phyloP scores from a whole-genome alignment of 2,888 invertebrate genomes.

The Aplocera efformata region DNA sequence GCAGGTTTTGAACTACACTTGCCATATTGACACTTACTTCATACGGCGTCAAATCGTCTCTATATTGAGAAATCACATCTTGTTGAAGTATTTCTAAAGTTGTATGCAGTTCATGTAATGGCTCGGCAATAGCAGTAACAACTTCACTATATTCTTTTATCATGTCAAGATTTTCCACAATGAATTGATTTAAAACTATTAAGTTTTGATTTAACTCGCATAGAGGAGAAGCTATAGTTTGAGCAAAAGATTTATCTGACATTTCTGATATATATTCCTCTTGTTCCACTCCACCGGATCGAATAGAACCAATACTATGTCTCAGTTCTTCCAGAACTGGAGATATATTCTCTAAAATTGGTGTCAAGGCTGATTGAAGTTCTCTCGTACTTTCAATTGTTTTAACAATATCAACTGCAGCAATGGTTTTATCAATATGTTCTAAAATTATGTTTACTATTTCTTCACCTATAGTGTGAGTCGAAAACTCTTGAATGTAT shows the following conservation, averaged over 20 bases:
- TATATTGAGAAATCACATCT: slow-evolving; percentile 64
- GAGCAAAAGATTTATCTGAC: slow-evolving; percentile 60
- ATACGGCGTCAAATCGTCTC: slow-evolving; percentile 46
- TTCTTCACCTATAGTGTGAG: slow-evolving; percentile 26
- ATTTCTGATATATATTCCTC: slow-evolving; percentile 54
- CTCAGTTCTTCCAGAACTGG: slow-evolving; percentile 64
- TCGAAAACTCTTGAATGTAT: slow-evolving; percentile 44
- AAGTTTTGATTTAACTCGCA: slow-evolving; percentile 61
- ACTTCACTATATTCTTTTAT: slow-evolving; percentile 48
- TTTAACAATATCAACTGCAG: slow-evolving; percentile 52
- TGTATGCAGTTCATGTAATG: slow-evolving; percentile 65
- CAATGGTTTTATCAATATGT: slow-evolving; percentile 60
- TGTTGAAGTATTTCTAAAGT: slow-evolving; percentile 70
- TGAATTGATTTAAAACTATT: slow-evolving; percentile 51
- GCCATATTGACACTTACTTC: slow-evolving; percentile 54
- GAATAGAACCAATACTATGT: slow-evolving; percentile 51
- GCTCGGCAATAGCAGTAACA: slow-evolving; percentile 63
- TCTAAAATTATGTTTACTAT: slow-evolving; percentile 53
- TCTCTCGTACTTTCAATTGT: slow-evolving; percentile 45
- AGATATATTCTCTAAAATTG: slow-evolving; percentile 50
- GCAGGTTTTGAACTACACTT: slow-evolving; percentile 58
- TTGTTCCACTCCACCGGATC: slow-evolving; percentile 33
- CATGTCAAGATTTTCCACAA: slow-evolving; percentile 55
- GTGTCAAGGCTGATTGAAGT: slow-evolving; percentile 36
- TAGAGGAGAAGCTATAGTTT: slow-evolving; percentile 57